phyloP scores from a whole-genome alignment of 2,797 vertebrate genomes.

The Anisognathus igniventris region DNA sequence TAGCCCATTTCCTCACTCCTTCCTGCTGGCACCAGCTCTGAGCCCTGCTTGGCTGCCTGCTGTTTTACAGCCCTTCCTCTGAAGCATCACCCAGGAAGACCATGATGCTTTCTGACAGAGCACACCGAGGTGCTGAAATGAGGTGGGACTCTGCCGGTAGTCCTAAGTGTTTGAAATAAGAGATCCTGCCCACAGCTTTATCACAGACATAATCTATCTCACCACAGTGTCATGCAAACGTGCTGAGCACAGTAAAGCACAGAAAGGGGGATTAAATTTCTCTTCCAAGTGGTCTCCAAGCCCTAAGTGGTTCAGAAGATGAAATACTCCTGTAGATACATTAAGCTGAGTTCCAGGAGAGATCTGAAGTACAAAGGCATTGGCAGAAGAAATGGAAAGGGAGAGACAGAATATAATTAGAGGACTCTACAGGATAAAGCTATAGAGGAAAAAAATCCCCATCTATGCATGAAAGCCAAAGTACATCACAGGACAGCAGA shows the following conservation, averaged over 20 bases:
- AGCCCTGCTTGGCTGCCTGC: background rate
- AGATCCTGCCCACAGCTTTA: conserved; percentile 16
- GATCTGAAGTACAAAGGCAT: conserved; percentile 6
- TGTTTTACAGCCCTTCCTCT: background rate
- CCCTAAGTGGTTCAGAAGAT: background rate
- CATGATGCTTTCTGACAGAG: background rate
- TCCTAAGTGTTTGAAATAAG: background rate
- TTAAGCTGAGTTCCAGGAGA: conserved; percentile 12
- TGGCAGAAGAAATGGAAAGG: conserved; percentile 15
- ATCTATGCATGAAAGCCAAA: conserved; percentile 7
- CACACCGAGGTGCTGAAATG: background rate
- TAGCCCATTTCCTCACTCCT: background rate
- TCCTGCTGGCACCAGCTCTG: background rate
- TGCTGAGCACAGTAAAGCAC: background rate
- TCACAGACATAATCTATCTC: background rate
- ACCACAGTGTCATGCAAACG: background rate
- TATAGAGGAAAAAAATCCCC: background rate
- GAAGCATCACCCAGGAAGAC: background rate
- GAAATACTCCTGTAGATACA: conserved; percentile 18
- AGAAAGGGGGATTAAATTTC: conserved; percentile 4
- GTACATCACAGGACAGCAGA: conserved; percentile 19
- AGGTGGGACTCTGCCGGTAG: background rate
- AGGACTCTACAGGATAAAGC: background rate
- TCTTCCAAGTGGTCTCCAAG: conserved; percentile 9
- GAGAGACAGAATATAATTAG: background rate